Conservation (phyloP, 2,888 invertebrate genomes). For the Andrena flavipes region DNA sequence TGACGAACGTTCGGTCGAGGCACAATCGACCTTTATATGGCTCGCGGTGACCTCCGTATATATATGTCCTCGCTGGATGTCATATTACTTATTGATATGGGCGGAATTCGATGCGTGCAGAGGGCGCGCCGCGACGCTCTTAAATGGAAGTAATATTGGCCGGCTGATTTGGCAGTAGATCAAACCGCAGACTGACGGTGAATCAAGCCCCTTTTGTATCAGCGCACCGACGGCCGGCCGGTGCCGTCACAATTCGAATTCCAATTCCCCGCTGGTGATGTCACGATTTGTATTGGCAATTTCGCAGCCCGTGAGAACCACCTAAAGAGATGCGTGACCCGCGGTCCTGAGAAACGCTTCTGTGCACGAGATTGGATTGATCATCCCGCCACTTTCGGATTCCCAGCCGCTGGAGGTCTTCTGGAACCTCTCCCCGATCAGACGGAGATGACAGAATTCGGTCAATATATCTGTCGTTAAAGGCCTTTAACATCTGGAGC, state of each 20-base stretch:
- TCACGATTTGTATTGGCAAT: slow-evolving; percentile 68
- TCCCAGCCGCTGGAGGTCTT: not conserved
- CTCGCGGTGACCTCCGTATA: slow-evolving; percentile 50
- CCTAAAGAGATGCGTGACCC: slow-evolving; percentile 33
- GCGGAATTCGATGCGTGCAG: slow-evolving; percentile 65
- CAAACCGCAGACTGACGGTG: slow-evolving; percentile 59
- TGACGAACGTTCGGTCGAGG: slow-evolving; percentile 45
- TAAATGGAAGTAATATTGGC: slow-evolving; percentile 69
- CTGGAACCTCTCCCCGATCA: not conserved
- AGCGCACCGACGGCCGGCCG: slow-evolving; percentile 22
- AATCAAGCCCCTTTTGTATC: slow-evolving; percentile 57
- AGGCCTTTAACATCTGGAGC: not conserved
- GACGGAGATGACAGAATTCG: not conserved
- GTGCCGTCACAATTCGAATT: slow-evolving; percentile 52
- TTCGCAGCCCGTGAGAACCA: slow-evolving; percentile 67
- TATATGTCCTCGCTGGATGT: slow-evolving; percentile 72
- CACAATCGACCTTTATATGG: slow-evolving; percentile 67
- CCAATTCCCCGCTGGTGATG: slow-evolving; percentile 70
- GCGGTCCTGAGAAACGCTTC: slow-evolving; percentile 16
- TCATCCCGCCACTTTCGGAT: slow-evolving; percentile 10
- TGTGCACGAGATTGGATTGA: slow-evolving; percentile 46
- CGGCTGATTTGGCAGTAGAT: slow-evolving; percentile 68
- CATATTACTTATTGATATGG: slow-evolving; percentile 75
- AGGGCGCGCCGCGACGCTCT: slow-evolving; percentile 60
- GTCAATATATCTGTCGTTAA: not conserved